Percentiles rank a stretch among this genome's conserved stretches.
Conservation (phyloP, 1,140 invertebrate genomes). For the Glossosoma conforme region DNA sequence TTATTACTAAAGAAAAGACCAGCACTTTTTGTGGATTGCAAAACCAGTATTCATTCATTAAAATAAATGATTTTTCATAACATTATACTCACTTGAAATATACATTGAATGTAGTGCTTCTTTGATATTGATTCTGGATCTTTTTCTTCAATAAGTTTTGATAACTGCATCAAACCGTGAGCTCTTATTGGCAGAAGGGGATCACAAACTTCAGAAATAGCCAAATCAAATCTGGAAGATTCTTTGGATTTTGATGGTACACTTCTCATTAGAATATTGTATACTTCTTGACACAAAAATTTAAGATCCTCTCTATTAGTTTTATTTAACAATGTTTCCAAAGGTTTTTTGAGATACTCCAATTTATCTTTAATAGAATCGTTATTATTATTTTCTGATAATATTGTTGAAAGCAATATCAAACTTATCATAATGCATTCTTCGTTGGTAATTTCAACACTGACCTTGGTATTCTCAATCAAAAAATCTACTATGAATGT, state of each 20-base stretch:
- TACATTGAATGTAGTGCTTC: constrained; percentile 61
- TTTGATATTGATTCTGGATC: constrained; percentile 60
- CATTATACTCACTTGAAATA: constrained; percentile 58
- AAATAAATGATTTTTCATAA: too few relatives aligned
- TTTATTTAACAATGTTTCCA: constrained; percentile 31
- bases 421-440: constrained; percentile 48
- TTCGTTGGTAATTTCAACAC: constrained; percentile 34
- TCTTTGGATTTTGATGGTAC: constrained; percentile 27
- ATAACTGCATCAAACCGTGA: constrained; percentile 71
- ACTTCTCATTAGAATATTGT: constrained; percentile 23
- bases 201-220: constrained; percentile 64
- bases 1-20: too few relatives aligned
- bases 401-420: constrained; percentile 45
- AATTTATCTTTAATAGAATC: constrained; percentile 34
- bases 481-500: constrained; percentile 43
- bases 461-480: constrained; percentile 31
- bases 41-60: too few relatives aligned
- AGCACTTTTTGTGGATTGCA: too few relatives aligned
- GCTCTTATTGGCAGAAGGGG: constrained; percentile 72
- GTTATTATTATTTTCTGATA: constrained; percentile 35
- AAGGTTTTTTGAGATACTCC: constrained; percentile 23
- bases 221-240: constrained; percentile 54
- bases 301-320: constrained; percentile 29
- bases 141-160: constrained; percentile 62
- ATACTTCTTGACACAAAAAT: constrained; percentile 29